These are phyloP conservation scores for Thermophis baileyi DNA, from an alignment of 2,113 vertebrate species.

Conservation along the genomic window DNA sequence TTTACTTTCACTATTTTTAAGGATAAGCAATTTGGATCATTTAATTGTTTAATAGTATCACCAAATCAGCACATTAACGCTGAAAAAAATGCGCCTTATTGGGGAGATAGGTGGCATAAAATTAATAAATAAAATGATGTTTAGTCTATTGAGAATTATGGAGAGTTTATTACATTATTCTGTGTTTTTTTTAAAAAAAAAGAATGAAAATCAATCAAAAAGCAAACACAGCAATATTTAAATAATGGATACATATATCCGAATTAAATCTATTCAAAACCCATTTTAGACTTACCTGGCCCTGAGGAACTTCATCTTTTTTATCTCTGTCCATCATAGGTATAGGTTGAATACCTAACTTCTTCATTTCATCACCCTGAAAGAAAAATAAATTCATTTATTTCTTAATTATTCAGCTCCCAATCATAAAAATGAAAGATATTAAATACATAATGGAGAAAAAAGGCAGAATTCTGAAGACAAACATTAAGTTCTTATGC, in stretches of 20 bases:
- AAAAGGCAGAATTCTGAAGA: not conserved
- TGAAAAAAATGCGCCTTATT: not conserved
- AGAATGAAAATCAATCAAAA: not conserved
- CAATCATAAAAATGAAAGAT: conserved; percentile 23
- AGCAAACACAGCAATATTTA: not conserved
- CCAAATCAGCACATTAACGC: not conserved
- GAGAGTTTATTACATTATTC: not conserved
- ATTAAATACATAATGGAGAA: not conserved
- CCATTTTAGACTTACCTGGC: conserved; percentile 78
- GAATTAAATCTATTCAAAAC: not conserved
- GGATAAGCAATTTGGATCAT: not conserved
- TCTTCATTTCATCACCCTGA: conserved; percentile 98
- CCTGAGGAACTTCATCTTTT: conserved; percentile 91
- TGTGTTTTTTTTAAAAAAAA: not conserved
- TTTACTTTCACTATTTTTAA: not conserved
- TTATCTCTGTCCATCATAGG: conserved; percentile 99
- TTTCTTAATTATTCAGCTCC: not conserved
- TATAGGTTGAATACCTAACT: conserved; percentile 93
- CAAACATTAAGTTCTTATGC: not conserved
- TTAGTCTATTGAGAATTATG: not conserved
- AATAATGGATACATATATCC: not conserved
- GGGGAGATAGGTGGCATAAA: not conserved
- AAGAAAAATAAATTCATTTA: not conserved
- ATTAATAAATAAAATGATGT: not conserved
- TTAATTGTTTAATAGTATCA: not conserved